Percentiles rank a stretch among this genome's conserved stretches.
Evolutionary conservation across 2,797 vertebrate genomes (phyloP).

Genomic region (Sphenodon punctatus): DNA sequence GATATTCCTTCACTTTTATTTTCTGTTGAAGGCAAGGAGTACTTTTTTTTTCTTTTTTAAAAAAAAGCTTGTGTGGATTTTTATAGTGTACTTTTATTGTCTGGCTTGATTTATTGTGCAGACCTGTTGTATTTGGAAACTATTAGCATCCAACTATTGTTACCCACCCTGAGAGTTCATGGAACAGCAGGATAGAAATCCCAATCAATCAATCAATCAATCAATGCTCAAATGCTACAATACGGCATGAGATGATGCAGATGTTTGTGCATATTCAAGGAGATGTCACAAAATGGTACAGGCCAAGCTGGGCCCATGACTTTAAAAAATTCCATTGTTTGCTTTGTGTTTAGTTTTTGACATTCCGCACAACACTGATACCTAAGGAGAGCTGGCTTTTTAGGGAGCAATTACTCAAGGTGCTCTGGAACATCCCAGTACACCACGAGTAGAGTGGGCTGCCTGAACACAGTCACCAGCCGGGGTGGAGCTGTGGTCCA

Average conservation of each 20-base stretch:
- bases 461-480: too few species aligned
- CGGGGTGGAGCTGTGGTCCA: too few species aligned
- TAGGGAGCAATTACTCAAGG: too few species aligned
- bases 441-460: too few species aligned
- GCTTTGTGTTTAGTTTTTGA: too few species aligned
- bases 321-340: too few species aligned
- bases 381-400: too few species aligned
- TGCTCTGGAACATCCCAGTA: too few species aligned
- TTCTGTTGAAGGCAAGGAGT: not conserved
- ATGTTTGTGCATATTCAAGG: not conserved
- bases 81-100: not conserved
- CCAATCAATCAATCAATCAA: not conserved
- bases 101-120: not conserved
- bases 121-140: not conserved
- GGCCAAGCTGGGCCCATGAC: not conserved
- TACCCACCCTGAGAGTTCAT: not conserved
- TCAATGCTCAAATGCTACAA: not conserved
- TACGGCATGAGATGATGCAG: not conserved
- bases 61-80: not conserved
- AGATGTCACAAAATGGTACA: not conserved
- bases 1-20: not conserved
- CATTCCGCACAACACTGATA: too few species aligned
- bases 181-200: not conserved
- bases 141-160: not conserved
- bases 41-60: not conserved